Base-by-base conservation (phyloP, 2,888 invertebrate species). In the Nasonovia ribisnigri region DNA sequence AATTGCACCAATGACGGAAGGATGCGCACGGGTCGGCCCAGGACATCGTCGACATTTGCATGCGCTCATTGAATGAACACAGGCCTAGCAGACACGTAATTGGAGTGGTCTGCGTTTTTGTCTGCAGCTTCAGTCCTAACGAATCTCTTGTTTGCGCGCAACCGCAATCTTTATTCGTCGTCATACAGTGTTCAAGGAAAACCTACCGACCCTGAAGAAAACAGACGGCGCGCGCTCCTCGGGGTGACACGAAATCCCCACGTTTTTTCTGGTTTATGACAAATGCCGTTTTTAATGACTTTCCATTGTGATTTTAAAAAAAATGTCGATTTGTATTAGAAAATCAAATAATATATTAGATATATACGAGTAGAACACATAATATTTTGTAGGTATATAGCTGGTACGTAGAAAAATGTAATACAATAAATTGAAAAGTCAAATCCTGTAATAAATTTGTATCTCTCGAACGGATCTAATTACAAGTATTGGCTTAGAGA, bases 141-240 rank as follows among this genome's bases (percentile, higher is more conserved):
- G 92, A 89, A 93, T 93, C 92, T 89, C 89, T 93, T 93, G 92
- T 93, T 93, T 93, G 57, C 92, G 46, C 54, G n/a, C 88, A 67
- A 88, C 88, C 92, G 46, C 92, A 51, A 67, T 92, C 87, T 92
- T 51, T 57, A 10, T 60, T 67, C 46, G 13, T 48, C 29, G 29
- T 88, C 54, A 13, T 60, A 67, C 67, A 77, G 36, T 77, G 77
- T 42, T 36, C 77, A 42, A 36, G 77, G 29, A 77, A 77, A 36
- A 77, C 36, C 77, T 36, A 20, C 77, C 77, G 36, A 77, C 77
- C 67, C 77, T 20, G 8, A 77, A 77, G 77, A 36, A 77, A 36
- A 36, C 36, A 36, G 77, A 36, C 77, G 20, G 20, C 36, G 36
- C 13, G 36, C 77, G 20, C 1, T 77, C 36, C 4, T 11, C 1